Base-by-base conservation (phyloP, 2,888 invertebrate species). In the Lycocerus yunnanus region DNA sequence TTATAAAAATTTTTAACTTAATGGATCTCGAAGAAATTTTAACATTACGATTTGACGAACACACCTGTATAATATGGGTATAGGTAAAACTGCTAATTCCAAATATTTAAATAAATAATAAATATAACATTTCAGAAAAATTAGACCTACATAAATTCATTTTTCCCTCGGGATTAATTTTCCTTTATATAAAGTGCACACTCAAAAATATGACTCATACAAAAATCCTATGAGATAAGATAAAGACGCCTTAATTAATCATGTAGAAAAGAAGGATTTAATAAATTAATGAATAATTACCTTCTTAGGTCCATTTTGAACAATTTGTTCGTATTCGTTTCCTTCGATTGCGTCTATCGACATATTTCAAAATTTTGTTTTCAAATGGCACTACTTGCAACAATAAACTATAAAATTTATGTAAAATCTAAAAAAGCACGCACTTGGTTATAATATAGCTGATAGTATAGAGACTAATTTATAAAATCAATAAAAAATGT, bases 231-330 rank as follows among this genome's bases (percentile, higher is more conserved):
- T 68, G 20, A 15, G 58, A 71, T 66, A 59, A 21, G 61, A 15
- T 18, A 63, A 61, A 24, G 15, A 63, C 18, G 18, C 27, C 6
- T 8, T 10, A 61, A 43, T 63, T 14, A 9, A 69, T 66, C n/a
- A 16, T 13, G 13, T 14, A 13, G 27, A 66, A 16, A 71, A 65
- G 16, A 18, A 14, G 58, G 8, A 18, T 14, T 3, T 16, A 11
- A 61, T 27, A 6, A 68, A 15, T 20, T n/a, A 68, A 18, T 43
- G n/a, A 58, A 68, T n/a, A 88, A 89, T 90, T 86, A 91, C 91
- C 90, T 91, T 91, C 88, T 89, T 89, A 74, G 91, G 91, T 82
- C 91, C 91, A 87, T 90, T 90, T 85, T 91, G 91, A 82, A 90
- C 89, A 81, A 90, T 89, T 86, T 88, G 90, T 83, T 91, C 91